Conservation (phyloP, 1,140 invertebrate genomes). For the Gonioctena quinquepunctata region DNA sequence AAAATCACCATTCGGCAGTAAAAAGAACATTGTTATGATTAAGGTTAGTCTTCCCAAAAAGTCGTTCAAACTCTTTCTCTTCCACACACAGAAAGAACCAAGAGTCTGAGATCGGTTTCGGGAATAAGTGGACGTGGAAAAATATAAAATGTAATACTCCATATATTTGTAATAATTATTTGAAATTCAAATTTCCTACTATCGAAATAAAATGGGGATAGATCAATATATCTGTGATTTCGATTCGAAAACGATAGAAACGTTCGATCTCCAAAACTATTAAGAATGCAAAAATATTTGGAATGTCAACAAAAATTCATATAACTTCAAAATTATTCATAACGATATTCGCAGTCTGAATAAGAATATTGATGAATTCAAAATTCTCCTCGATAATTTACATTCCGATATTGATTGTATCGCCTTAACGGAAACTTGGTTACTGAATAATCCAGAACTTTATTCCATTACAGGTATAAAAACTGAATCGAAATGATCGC, state of each 20-base stretch:
- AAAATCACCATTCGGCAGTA: too few relatives aligned
- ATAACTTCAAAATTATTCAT: neutral
- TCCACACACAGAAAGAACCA: too few relatives aligned
- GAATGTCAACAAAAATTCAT: neutral
- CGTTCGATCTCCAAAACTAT: neutral
- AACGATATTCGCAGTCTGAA: neutral
- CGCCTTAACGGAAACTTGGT: neutral
- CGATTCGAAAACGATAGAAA: neutral
- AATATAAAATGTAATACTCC: too few relatives aligned
- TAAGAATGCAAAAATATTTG: neutral
- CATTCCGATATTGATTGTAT: neutral
- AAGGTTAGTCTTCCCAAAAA: too few relatives aligned
- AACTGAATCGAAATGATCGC: neutral
- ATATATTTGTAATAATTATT: too few relatives aligned
- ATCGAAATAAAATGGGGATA: neutral
- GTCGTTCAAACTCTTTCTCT: too few relatives aligned
- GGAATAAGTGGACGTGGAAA: too few relatives aligned
- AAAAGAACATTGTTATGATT: too few relatives aligned
- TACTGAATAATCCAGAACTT: neutral
- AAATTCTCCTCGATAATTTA: neutral
- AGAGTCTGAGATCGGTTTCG: too few relatives aligned
- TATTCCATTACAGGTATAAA: neutral
- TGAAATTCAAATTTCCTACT: neutral
- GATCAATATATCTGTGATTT: conserved; percentile 7
- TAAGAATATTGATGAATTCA: neutral